Evolutionary conservation across 2,797 vertebrate genomes (phyloP), one percentile per base, ranked within the genome.

Genomic region (Hyperoplus lanceolatus): DNA sequence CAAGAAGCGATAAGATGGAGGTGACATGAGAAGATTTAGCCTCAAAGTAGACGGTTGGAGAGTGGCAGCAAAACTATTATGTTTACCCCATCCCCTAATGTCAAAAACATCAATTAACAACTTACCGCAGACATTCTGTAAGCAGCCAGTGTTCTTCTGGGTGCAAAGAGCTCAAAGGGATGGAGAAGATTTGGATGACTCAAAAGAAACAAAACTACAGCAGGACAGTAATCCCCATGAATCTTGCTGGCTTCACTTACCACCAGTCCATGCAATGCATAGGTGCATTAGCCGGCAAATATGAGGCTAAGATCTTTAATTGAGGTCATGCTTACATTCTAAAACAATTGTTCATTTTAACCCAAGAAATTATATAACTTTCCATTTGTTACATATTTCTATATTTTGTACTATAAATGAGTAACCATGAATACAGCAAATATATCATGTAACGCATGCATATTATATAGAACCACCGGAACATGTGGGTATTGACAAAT

Each of bases 341-440:
- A 96, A 95, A 96, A 93, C 95, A 95, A 94, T 95, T 95, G 95
- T 90, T 96, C 18, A 73, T 96, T 93, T 95, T 92, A 96, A 95
- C 93, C 94, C 92, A 95, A 95, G 93, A 96, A 96, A 96, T 94
- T 95, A 94, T 94, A 95, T 92, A 29, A 29, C 80, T 93, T 93
- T 93, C 94, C 92, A 95, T 95, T 93, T 95, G 8, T 87, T 96
- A 96, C 95, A 96, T 96, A 96, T 96, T 96, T 94, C 96, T 95
- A 95, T 91, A 96, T 95, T 95, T 95, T 95, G 95, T 94, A 95
- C 95, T 95, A 41, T 13, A 46, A 75, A 46, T 48, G 14, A 29
- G 43, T 16, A 68, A 70, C 36, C 21, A 55, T 16, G 53, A 70
- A 77, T 36, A 65, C 45, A 77, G 36, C 29, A 64, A 74, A 50